Conservation (phyloP, 1,140 invertebrate species). For the Drepana arcuata region DNA sequence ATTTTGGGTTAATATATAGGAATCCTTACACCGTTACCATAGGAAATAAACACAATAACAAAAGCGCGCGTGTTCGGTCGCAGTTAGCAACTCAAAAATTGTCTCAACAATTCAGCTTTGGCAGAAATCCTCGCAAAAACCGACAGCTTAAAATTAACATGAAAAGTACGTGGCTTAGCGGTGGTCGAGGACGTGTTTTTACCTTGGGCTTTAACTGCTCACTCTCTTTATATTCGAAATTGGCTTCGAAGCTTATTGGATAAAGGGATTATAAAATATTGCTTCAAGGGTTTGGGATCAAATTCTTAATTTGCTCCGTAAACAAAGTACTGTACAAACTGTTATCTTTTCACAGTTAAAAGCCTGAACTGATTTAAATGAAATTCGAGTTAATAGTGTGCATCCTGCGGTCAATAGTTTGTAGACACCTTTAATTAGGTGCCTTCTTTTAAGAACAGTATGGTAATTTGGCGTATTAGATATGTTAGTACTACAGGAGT, state of each 20-base stretch:
- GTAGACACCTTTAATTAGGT: neutral
- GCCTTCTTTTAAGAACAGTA: too few relatives aligned
- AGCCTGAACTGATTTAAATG: neutral
- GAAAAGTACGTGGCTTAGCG: constrained; percentile 32
- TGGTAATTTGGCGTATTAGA: neutral
- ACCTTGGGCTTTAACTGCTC: constrained; percentile 33
- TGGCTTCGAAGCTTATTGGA: constrained; percentile 31
- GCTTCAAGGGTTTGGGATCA: constrained; percentile 8
- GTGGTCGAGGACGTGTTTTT: constrained; percentile 25
- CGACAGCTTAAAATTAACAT: constrained; percentile 37
- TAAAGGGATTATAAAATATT: constrained; percentile 28
- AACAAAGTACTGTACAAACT: too few relatives aligned
- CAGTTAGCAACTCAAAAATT: constrained; percentile 21
- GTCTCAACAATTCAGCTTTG: constrained; percentile 22
- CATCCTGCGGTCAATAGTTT: neutral
- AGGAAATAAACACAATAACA: too few relatives aligned
- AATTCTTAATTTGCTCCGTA: constrained; percentile 8
- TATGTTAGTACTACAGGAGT: too few relatives aligned
- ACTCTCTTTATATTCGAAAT: constrained; percentile 40
- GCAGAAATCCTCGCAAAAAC: constrained; percentile 28
- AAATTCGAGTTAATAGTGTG: neutral
- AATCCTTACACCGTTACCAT: too few relatives aligned
- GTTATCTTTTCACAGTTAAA: too few relatives aligned
- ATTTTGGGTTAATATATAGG: too few relatives aligned
- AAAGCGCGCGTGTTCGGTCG: constrained; percentile 14